Evolutionary conservation across 2,888 invertebrate species (phyloP), one percentile per base, ranked within the genome.

Genomic region (Sylvicola fuscatus): DNA sequence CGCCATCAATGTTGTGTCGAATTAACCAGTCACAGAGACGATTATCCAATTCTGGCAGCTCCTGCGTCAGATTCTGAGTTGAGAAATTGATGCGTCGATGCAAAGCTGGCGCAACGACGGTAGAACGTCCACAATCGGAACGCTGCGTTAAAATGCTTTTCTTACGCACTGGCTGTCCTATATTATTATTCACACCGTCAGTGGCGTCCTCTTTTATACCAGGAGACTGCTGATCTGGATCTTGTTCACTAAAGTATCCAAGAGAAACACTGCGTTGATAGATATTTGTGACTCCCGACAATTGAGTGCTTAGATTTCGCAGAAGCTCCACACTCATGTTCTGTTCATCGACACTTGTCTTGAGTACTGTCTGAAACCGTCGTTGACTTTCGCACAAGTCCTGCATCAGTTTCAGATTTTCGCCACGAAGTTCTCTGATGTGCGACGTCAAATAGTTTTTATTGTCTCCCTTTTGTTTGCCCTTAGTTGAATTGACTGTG

Each of bases 321-420:
- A 82, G 54, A 12, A 70, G 56, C 43, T 68, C 64, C 14, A 72
- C 63, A 48, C 75, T 72, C 14, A 61, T 49, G 47, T 66, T 72
- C 49, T 77, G 77, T 40, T 81, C 77, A 37, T 75, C 72, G 3
- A 83, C 47, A 47, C 72, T 68, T 41, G 70, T 65, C 47, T 74
- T 71, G 33, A 89, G 60, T 35, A 84, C 52, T 14, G 62, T 59
- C 44, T 82, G 78, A 54, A 80, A 77, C 27, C 71, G 67, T 47
- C 74, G 75, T 47, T 84, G 80, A 35, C 68, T 69, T 26, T 83
- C 82, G 33, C 84, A 45, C 21, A 87, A 57, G 43, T 84, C 82
- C 46, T 80, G 75, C 40, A 78, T 63, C 40, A 83, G 56, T 46
- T 73, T 77, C 46, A 56, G 52, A 42, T 64, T 66, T 40, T 65